Evolutionary conservation across 2,113 vertebrate genomes (phyloP).

Genomic region (rabbit (Oryctolagus cuniculus)): DNA sequence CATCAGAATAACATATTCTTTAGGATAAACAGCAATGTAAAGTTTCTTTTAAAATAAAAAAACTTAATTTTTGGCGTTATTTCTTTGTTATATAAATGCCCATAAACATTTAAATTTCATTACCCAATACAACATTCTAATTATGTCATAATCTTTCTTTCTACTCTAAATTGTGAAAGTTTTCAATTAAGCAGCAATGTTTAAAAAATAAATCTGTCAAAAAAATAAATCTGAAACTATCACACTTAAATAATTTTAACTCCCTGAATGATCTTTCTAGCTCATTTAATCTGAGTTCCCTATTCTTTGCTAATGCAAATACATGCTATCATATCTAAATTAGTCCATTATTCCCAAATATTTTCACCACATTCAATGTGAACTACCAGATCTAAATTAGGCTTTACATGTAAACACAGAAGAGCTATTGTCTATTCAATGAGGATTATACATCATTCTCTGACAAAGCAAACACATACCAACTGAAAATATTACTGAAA

Average conservation of each 20-base stretch:
- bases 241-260: slow-evolving; percentile 42
- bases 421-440: slow-evolving; percentile 63
- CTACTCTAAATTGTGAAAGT: slow-evolving; percentile 36
- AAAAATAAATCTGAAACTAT: slow-evolving; percentile 56
- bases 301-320: slow-evolving; percentile 45
- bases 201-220: background rate
- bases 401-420: slow-evolving; percentile 43
- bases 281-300: slow-evolving; percentile 37
- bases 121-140: slow-evolving; percentile 15
- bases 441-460: slow-evolving; percentile 38
- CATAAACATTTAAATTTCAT: slow-evolving; percentile 8
- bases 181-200: slow-evolving; percentile 54
- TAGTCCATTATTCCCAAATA: slow-evolving; percentile 20
- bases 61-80: background rate
- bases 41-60: slow-evolving; percentile 36
- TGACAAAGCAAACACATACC: background rate
- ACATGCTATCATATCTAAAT: slow-evolving; percentile 42
- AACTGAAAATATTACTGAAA: slow-evolving; percentile 52
- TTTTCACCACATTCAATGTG: slow-evolving; percentile 19
- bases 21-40: slow-evolving; percentile 12
- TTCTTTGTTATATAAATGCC: background rate
- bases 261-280: slow-evolving; percentile 24
- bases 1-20: slow-evolving; percentile 46
- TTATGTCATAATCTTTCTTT: slow-evolving; percentile 47
- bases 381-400: slow-evolving; percentile 58